These are phyloP conservation scores for Ichneumon xanthorius DNA, from an alignment of 2,888 invertebrate genomes.

Conservation along the genomic window DNA sequence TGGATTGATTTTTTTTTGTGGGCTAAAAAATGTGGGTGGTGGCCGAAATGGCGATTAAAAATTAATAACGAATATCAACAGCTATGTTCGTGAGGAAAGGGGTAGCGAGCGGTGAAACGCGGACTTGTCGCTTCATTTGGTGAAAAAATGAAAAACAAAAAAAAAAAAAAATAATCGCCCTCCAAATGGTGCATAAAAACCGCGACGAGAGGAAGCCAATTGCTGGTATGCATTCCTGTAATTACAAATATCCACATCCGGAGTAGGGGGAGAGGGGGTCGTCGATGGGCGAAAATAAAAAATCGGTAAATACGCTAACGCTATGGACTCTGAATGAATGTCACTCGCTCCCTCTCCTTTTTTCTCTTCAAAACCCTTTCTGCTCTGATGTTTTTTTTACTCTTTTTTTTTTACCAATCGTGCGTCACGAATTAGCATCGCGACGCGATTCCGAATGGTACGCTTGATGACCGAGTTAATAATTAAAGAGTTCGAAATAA, in stretches of 20 bases:
- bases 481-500: conserved; percentile 57
- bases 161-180: conserved; percentile 80
- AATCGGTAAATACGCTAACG: conserved; percentile 75
- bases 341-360: conserved; percentile 44
- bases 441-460: conserved; percentile 45
- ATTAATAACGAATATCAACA: conserved; percentile 84
- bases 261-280: conserved; percentile 19
- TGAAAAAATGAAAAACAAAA: conserved; percentile 47
- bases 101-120: conserved; percentile 20
- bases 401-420: conserved; percentile 44
- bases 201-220: conserved; percentile 60
- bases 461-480: conserved; percentile 64
- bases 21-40: conserved; percentile 44
- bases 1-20: conserved; percentile 74
- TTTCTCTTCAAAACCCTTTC: conserved; percentile 16
- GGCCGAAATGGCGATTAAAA: conserved; percentile 80
- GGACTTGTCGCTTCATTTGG: conserved; percentile 78
- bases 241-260: conserved; percentile 82
- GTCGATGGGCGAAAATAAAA: conserved; percentile 62
- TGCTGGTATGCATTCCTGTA: conserved; percentile 70
- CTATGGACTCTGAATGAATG: conserved; percentile 57
- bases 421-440: conserved; percentile 64
- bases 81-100: conserved; percentile 67
- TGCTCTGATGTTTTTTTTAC: conserved; percentile 6
- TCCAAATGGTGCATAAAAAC: conserved; percentile 78